Base-by-base conservation (phyloP, 2,797 vertebrate genomes). In the Lacerta agilis region DNA sequence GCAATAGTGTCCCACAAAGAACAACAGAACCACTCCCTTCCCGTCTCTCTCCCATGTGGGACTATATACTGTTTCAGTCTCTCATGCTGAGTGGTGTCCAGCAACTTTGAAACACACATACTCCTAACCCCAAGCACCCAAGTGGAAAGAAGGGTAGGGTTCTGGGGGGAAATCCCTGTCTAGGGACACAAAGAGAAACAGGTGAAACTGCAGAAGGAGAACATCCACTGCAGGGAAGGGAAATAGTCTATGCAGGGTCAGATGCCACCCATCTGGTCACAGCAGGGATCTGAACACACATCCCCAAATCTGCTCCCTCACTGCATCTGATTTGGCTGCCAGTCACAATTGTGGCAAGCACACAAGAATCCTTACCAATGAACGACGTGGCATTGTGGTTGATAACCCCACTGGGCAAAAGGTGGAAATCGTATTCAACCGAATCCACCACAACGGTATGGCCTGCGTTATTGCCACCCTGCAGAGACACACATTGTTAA, bases 381-480 rank as follows among this genome's bases (percentile, higher is more conserved):
- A 89, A 86, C 0, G 78, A 77, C 0, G 83, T 86, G 0, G 98
- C 97, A 36, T 96, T 97, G 92, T 97, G 97, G 96, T 98, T 98
- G 91, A 98, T 97, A 25, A 98, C 97, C 0, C 98, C 98, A 0
- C 98, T 98, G 85, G 98, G 98, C 91, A 98, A 93, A 81, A 98
- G 96, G 91, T 98, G 98, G 85, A 98, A 98, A 91, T 98, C 95
- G 0, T 98, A 98, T 95, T 98, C 98, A 88, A 98, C 97, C 0
- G 94, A 88, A 88, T 98, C 98, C 93, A 98, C 98, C 1, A 98
- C 98, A 92, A 98, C 97, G 0, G 97, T 98, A 94, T 98, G 98
- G 41, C 97, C 98, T 0, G 98, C 98, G 9, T 98, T 98, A 93
- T 98, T 98, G 27, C 98, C 98, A 25, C 97, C 97, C 97, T 98